Percentiles rank a stretch among this genome's conserved stretches.
phyloP scores from a whole-genome alignment of 2,113 vertebrate species.

The Hymenochirus boettgeri region DNA sequence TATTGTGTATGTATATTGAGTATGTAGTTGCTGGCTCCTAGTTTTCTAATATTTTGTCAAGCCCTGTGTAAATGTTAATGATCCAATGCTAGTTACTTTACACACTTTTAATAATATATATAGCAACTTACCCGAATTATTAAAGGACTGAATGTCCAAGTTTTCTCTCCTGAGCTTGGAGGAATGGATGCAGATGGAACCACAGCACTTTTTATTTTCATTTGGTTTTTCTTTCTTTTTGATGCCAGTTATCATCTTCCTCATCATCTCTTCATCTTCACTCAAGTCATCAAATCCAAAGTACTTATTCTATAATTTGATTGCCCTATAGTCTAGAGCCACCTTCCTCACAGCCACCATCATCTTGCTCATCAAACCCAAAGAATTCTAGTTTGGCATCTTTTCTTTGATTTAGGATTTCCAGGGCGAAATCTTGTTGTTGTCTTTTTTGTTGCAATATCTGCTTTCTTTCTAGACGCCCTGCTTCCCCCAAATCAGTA shows the following conservation, averaged over 20 bases:
- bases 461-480: conserved; percentile 87
- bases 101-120: too few species aligned
- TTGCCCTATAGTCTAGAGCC: conserved; percentile 72
- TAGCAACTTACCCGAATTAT: conserved; percentile 72
- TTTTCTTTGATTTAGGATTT: conserved; percentile 88
- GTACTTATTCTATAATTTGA: conserved; percentile 98
- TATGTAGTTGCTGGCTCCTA: too few species aligned
- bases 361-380: conserved; percentile 90
- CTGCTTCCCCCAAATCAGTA: conserved; percentile 83
- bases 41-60: too few species aligned
- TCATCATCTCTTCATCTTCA: conserved; percentile 92
- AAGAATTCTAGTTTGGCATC: conserved; percentile 97
- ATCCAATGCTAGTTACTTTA: too few species aligned
- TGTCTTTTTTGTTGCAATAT: conserved; percentile 78
- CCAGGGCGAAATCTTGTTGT: conserved; percentile 84
- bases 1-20: too few species aligned
- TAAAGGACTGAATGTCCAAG: conserved; percentile 77
- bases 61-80: too few species aligned
- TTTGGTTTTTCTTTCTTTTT: conserved; percentile 76
- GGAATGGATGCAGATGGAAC: conserved; percentile 58
- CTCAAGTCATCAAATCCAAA: conserved; percentile 97
- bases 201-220: conserved; percentile 61
- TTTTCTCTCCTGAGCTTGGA: conserved; percentile 70
- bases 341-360: conserved; percentile 73
- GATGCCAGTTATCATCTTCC: conserved; percentile 69